A percentile compares a stretch with the other conserved stretches of the same genome.
These are phyloP conservation scores for Spilarctia lutea DNA, from an alignment of 2,888 invertebrate genomes.

Conservation along the genomic window DNA sequence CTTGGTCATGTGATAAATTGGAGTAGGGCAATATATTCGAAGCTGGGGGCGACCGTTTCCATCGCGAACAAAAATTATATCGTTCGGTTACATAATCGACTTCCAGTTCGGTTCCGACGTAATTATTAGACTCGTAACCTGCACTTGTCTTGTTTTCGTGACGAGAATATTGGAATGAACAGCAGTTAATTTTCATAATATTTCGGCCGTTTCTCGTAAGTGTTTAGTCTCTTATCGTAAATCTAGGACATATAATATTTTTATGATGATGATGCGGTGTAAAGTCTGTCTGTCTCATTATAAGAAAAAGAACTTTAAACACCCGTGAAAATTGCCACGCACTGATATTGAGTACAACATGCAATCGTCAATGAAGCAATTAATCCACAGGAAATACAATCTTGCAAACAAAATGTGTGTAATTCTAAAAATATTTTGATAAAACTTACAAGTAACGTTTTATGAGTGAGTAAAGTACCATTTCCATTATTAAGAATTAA, in stretches of 20 bases:
- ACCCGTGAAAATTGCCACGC: neutral
- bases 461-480: neutral
- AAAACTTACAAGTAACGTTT: neutral
- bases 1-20: slow-evolving; percentile 62
- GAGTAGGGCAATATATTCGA: slow-evolving; percentile 63
- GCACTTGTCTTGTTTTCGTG: slow-evolving; percentile 70
- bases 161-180: slow-evolving; percentile 64
- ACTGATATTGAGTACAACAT: neutral
- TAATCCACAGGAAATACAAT: neutral
- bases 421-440: neutral
- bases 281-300: neutral
- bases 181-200: slow-evolving; percentile 69
- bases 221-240: neutral
- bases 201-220: slow-evolving; percentile 70
- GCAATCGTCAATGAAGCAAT: neutral
- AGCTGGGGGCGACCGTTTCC: slow-evolving; percentile 58
- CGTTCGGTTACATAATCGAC: slow-evolving; percentile 67
- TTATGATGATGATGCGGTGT: neutral
- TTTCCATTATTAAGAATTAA: neutral
- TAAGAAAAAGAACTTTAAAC: neutral
- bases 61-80: slow-evolving; percentile 63
- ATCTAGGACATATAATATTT: neutral
- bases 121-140: slow-evolving; percentile 66
- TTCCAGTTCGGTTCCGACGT: slow-evolving; percentile 61
- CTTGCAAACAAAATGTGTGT: neutral